Evolutionary conservation across 2,888 invertebrate genomes (phyloP).

Genomic region (Pteria penguin): DNA sequence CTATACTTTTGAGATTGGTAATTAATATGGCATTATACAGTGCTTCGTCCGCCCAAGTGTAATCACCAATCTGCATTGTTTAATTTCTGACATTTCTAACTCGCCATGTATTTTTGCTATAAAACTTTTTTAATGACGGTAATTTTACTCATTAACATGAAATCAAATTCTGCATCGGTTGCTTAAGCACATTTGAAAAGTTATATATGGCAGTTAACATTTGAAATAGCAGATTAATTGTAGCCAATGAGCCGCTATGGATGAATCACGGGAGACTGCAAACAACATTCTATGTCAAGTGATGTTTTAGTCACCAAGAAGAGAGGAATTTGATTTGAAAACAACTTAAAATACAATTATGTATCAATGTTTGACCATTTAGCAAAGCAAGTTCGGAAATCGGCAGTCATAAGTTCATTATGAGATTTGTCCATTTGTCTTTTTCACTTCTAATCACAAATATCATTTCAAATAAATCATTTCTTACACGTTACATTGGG

Average conservation of each 20-base stretch:
- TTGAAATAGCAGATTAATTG: slow-evolving; percentile 36
- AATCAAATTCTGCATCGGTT: slow-evolving; percentile 37
- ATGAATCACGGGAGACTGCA: slow-evolving; percentile 24
- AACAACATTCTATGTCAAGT: too few relatives aligned
- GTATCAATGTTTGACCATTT: too few relatives aligned
- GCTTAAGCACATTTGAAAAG: slow-evolving; percentile 33
- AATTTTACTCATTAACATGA: slow-evolving; percentile 41
- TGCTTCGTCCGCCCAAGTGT: background rate
- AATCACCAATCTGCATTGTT: background rate
- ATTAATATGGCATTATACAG: background rate
- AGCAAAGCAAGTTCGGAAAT: too few relatives aligned
- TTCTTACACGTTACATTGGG: too few relatives aligned
- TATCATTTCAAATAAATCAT: too few relatives aligned
- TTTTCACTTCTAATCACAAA: too few relatives aligned
- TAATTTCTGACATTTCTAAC: slow-evolving; percentile 36
- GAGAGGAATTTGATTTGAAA: too few relatives aligned
- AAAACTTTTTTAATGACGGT: slow-evolving; percentile 39
- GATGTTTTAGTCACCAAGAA: too few relatives aligned
- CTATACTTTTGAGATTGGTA: background rate
- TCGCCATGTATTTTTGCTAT: slow-evolving; percentile 23
- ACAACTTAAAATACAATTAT: too few relatives aligned
- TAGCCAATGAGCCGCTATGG: slow-evolving; percentile 17
- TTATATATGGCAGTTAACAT: slow-evolving; percentile 37
- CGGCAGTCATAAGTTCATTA: too few relatives aligned
- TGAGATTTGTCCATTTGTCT: too few relatives aligned